Evolutionary conservation across 2,888 invertebrate genomes (phyloP).

Genomic region (Epicampocera succincta): DNA sequence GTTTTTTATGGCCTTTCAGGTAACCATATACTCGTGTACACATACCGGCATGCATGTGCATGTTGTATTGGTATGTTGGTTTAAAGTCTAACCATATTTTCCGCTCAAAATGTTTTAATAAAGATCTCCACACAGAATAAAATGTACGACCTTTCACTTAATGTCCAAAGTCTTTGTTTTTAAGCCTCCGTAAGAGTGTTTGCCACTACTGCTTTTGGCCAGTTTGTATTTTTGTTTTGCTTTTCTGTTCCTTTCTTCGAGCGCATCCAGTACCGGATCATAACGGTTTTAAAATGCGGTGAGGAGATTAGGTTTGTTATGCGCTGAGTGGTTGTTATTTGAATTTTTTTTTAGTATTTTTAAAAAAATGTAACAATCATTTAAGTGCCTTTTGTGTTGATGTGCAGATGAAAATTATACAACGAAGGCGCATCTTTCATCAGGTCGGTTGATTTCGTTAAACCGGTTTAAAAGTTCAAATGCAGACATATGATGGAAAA

Average conservation of each 20-base stretch:
- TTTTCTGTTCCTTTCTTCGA: conserved; percentile 11
- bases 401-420: conserved; percentile 33
- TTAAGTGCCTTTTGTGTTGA: conserved; percentile 9
- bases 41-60: neutral
- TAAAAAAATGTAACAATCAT: conserved; percentile 44
- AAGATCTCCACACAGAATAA: conserved; percentile 51
- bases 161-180: conserved; percentile 30
- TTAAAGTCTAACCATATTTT: conserved; percentile 43
- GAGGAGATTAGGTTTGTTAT: conserved; percentile 50
- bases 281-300: conserved; percentile 67
- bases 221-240: too few relatives aligned
- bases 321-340: conserved; percentile 9
- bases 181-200: neutral
- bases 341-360: neutral
- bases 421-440: conserved; percentile 63
- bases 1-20: too few relatives aligned
- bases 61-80: conserved; percentile 21
- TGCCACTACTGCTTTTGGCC: conserved; percentile 9
- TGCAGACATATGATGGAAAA: conserved; percentile 30
- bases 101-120: conserved; percentile 43
- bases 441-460: conserved; percentile 62
- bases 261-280: conserved; percentile 35
- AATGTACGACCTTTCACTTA: conserved; percentile 63
- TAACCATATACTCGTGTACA: too few relatives aligned
- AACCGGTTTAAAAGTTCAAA: conserved; percentile 69